A percentile compares a stretch with the other conserved stretches of the same genome.
Conservation (phyloP, 1,140 invertebrate genomes). For the Mycetomoellerius zeteki region DNA sequence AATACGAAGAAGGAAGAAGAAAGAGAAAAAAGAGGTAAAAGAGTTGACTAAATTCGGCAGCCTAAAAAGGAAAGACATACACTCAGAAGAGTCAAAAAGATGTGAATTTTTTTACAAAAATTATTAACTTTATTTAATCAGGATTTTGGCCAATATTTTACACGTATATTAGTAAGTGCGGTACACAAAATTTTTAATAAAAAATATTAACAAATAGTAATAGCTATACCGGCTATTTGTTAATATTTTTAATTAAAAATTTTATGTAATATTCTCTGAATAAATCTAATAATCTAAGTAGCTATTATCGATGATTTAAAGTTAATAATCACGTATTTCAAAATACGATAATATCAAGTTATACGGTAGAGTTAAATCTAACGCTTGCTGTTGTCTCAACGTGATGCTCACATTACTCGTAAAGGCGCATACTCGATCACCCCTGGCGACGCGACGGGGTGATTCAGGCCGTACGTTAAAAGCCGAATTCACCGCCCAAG, state of each 20-base stretch:
- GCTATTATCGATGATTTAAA: neutral
- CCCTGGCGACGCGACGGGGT: conserved; percentile 14
- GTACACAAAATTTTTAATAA: no score
- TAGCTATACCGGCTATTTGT: no score
- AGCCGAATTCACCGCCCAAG: conserved; percentile 46
- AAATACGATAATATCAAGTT: neutral
- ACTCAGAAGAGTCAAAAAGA: no score
- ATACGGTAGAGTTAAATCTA: conserved; percentile 7
- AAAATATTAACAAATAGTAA: no score
- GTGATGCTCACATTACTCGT: conserved; percentile 19
- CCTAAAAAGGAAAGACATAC: no score
- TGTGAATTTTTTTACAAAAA: no score
- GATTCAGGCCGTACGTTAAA: conserved; percentile 58
- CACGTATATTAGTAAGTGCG: no score
- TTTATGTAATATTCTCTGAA: neutral
- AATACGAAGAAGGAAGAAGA: neutral
- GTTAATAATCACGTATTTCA: neutral
- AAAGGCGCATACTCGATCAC: conserved; percentile 47
- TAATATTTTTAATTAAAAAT: no score
- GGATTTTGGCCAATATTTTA: no score
- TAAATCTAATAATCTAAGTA: neutral
- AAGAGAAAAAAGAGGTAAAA: neutral
- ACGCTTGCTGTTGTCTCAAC: conserved; percentile 13
- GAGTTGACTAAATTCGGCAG: neutral
- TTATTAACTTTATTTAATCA: no score